phyloP scores from a whole-genome alignment of 2,888 invertebrate species.

The Cybosia mesomella region DNA sequence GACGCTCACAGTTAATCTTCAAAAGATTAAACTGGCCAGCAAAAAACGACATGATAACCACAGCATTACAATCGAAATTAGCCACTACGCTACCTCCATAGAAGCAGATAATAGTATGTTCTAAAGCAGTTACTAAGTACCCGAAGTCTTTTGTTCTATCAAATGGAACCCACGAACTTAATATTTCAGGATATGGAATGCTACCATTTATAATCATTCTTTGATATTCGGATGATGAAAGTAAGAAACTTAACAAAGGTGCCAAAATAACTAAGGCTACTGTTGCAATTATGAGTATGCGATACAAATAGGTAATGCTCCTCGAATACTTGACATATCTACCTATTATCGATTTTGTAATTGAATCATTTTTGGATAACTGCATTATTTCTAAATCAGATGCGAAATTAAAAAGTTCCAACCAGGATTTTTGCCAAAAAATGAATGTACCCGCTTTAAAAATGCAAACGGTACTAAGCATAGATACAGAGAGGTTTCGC shows the following conservation, averaged over 20 bases:
- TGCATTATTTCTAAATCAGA: slow-evolving; percentile 66
- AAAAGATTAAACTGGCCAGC: slow-evolving; percentile 74
- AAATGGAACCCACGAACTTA: slow-evolving; percentile 78
- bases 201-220: slow-evolving; percentile 59
- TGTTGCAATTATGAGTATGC: slow-evolving; percentile 68
- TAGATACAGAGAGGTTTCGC: slow-evolving; percentile 71
- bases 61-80: slow-evolving; percentile 74
- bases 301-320: slow-evolving; percentile 70
- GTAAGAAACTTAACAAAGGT: slow-evolving; percentile 63
- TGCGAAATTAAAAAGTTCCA: slow-evolving; percentile 62
- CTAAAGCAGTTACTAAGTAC: slow-evolving; percentile 62
- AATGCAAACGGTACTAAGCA: slow-evolving; percentile 74
- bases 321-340: slow-evolving; percentile 65
- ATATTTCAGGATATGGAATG: slow-evolving; percentile 71
- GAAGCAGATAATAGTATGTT: slow-evolving; percentile 67
- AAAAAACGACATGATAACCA: slow-evolving; percentile 77
- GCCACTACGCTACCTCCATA: slow-evolving; percentile 78
- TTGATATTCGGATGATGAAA: slow-evolving; percentile 54
- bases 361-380: slow-evolving; percentile 53
- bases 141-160: slow-evolving; percentile 68
- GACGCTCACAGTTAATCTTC: slow-evolving; percentile 62
- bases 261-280: slow-evolving; percentile 69
- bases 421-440: slow-evolving; percentile 70
- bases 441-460: slow-evolving; percentile 72
- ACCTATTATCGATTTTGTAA: slow-evolving; percentile 29